phyloP scores from a whole-genome alignment of 2,113 vertebrate species.

The Oreochromis tanganicae region DNA sequence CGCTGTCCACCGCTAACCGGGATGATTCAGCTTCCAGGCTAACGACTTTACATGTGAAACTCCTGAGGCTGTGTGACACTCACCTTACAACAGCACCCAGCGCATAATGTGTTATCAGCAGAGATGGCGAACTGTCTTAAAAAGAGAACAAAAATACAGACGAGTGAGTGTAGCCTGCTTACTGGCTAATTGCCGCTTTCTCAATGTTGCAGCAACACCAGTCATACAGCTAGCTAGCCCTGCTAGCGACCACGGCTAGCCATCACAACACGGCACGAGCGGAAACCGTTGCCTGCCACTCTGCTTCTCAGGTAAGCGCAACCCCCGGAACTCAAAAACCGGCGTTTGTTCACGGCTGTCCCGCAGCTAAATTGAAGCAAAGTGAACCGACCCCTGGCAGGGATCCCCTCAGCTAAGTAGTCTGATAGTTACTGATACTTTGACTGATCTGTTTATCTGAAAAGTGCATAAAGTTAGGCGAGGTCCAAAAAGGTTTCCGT shows the following conservation, averaged over 20 bases:
- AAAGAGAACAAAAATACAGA: background rate
- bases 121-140: background rate
- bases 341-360: background rate
- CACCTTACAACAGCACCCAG: constrained; percentile 29
- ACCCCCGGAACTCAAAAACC: background rate
- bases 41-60: constrained; percentile 23
- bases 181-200: constrained; percentile 33
- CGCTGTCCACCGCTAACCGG: constrained; percentile 29
- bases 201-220: background rate
- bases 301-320: constrained; percentile 1
- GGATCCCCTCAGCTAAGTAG: constrained; percentile 25
- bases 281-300: constrained; percentile 35
- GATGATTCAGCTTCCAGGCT: constrained; percentile 27
- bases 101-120: background rate
- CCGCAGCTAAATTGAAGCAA: background rate
- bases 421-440: constrained; percentile 31
- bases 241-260: constrained; percentile 42
- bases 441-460: constrained; percentile 14
- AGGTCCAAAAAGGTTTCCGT: background rate
- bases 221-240: constrained; percentile 22
- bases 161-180: background rate
- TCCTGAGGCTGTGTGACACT: constrained; percentile 35
- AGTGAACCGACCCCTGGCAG: background rate
- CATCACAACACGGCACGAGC: constrained; percentile 46
- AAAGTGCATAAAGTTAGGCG: background rate